Evolutionary conservation across 2,113 vertebrate species (phyloP), one percentile per base, ranked within the genome.

Genomic region (Sinocyclocheilus anshuiensis): DNA sequence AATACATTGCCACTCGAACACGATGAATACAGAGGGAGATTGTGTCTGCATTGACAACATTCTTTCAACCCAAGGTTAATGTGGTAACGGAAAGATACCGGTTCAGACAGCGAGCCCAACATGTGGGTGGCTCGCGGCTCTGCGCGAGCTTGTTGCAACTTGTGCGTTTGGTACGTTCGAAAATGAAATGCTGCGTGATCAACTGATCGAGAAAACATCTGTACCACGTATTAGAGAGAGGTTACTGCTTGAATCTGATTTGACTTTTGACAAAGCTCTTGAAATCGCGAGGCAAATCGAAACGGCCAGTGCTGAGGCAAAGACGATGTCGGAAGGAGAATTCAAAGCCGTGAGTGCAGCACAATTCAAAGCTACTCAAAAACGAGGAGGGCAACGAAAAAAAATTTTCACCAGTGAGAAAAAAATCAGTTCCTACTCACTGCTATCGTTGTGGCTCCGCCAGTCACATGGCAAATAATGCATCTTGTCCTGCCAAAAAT

Each of bases 51-150:
- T 39, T 72, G 33, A 39, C 33, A 39, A 72, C 18, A 7, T 72
- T 72, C 69, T 42, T 72, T 20, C 69, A 72, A 72, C 33, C 69
- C 18, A 72, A 72, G 33, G 7, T 72, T 72, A 72, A 72, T 72
- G 69, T 72, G 33, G 33, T 72, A 72, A 33, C 7, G 8, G 69
- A 72, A 72, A 72, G 69, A 16, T 72, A 72, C 69, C 16, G 8
- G 29, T 3, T 72, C 69, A 36, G 16, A 72, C 69, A 72, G 5
- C 15, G 18, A 36, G 69, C 29, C 7, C 69, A 72, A 72, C 69
- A 22, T 72, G n/a, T n/a, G n/a, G n/a, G n/a, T n/a, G 11, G 15
- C 13, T 50, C 48, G 48, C 13, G 0, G 48, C 48, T 15, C 48
- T 50, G 48, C 48, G 3, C 48, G 48, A 50, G 13, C 48, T 50